These are phyloP conservation scores for Theonella swinhoei DNA, from an alignment of 37 sponge, comb jelly and placozoan species.

Conservation along the genomic window DNA sequence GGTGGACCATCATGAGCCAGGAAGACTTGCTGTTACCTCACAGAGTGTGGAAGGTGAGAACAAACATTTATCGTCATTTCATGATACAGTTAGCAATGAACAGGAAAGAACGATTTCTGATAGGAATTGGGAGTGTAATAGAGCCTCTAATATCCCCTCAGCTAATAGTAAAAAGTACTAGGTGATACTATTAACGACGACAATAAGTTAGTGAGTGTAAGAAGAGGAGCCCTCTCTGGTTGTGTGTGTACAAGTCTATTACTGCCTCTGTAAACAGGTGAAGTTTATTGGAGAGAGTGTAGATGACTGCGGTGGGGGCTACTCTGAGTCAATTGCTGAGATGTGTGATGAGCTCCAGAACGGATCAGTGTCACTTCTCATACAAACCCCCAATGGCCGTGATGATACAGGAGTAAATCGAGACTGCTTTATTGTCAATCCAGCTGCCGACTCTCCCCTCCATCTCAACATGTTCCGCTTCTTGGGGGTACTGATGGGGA, in stretches of 20 bases:
- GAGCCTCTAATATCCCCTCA: too few relatives aligned
- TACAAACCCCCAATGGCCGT: conserved; percentile 95
- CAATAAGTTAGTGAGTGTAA: too few relatives aligned
- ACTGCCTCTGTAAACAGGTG: too few relatives aligned
- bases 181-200: too few relatives aligned
- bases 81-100: too few relatives aligned
- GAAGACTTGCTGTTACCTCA: conserved; percentile 87
- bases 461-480: conserved; percentile 93
- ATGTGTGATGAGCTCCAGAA: conserved; percentile 97
- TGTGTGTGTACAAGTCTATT: too few relatives aligned
- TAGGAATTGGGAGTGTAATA: too few relatives aligned
- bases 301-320: conserved; percentile 95
- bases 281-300: conserved; percentile 97
- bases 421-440: conserved; percentile 95
- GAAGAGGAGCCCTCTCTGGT: too few relatives aligned
- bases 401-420: conserved; percentile 94
- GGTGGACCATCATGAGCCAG: conserved; percentile 57
- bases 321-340: conserved; percentile 95
- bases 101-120: too few relatives aligned
- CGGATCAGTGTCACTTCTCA: conserved; percentile 84
- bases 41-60: conserved; percentile 97
- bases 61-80: too few relatives aligned
- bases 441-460: conserved; percentile 66
- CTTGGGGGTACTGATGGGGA: conserved; percentile 87
- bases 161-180: too few relatives aligned